Percentiles rank a stretch among this genome's conserved stretches.
Evolutionary conservation across 2,113 vertebrate genomes (phyloP).

Genomic region (Lethenteron camtschaticum): DNA sequence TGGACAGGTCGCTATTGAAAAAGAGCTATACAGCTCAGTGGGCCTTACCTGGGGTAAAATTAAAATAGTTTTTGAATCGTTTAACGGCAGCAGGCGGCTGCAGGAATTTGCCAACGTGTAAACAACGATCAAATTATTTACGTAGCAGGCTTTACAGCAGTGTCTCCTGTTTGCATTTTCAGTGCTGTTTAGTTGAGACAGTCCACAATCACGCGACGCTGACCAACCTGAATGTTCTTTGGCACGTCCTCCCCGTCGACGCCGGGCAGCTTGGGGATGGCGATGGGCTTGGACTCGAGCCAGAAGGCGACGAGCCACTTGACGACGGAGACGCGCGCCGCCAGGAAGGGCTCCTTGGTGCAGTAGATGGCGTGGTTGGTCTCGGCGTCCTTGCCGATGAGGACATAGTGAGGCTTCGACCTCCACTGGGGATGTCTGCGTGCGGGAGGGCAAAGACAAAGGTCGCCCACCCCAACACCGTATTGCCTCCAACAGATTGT

Average conservation of each 20-base stretch:
- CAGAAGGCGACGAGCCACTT: slow-evolving; percentile 97
- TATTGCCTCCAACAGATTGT: not conserved
- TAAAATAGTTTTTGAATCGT: too few species aligned
- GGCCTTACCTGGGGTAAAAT: too few species aligned
- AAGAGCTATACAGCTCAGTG: too few species aligned
- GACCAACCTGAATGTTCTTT: not conserved
- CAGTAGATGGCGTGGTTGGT: slow-evolving; percentile 67
- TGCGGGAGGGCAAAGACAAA: not conserved
- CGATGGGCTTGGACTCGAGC: slow-evolving; percentile 37
- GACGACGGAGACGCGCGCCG: slow-evolving; percentile 82
- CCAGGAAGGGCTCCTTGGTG: slow-evolving; percentile 78
- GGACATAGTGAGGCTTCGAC: slow-evolving; percentile 64
- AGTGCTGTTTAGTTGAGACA: not conserved
- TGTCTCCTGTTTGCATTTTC: too few species aligned
- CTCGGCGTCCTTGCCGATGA: slow-evolving; percentile 27
- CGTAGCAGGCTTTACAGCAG: too few species aligned
- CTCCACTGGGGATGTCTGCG: slow-evolving; percentile 57
- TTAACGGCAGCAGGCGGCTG: too few species aligned
- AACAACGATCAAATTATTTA: too few species aligned
- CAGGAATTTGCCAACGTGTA: too few species aligned
- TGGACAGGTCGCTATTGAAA: too few species aligned
- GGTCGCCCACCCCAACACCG: not conserved
- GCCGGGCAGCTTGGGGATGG: not conserved
- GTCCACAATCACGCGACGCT: not conserved
- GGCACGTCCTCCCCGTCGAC: slow-evolving; percentile 2